Evolutionary conservation across 2,888 invertebrate species (phyloP), one percentile per base, ranked within the genome.

Genomic region (Itoplectis maculator): DNA sequence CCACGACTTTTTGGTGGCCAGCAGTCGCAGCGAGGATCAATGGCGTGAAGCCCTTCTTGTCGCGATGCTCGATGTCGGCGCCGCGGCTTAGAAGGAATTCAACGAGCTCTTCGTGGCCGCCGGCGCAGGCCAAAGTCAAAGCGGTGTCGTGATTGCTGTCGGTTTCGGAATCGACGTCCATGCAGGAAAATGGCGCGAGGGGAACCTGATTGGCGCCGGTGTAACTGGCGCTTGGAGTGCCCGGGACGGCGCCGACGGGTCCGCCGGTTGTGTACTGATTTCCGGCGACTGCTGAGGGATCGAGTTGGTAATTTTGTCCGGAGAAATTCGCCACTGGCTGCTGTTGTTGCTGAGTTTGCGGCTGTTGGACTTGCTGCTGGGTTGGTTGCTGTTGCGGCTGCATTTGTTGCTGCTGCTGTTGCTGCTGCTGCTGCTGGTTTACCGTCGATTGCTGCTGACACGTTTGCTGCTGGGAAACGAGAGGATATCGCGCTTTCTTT

Each of bases 121-220:
- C 99, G 81, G 98, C 98, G 93, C 99, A 99, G 65, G 99, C 99
- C 82, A 99, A 95, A 45, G 99, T 99, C 78, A 99, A 94, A 74
- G 99, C 99, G 4, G 99, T 99, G 94, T 99, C 99, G 93, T 99
- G 98, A 94, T 99, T 99, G 89, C 98, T 98, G 93, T 99, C 99
- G 0, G 99, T 99, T 94, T 98, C 98, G 7, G 98, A 98, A 94
- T 99, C 99, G 85, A 99, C 97, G 93, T 99, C 98, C 94, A 98
- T 97, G 87, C 96, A 95, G 87, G 95, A 95, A 92, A 95, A 96
- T 86, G 95, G 94, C 83, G 94, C 93, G 70, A 94, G 93, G 15
- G 91, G 93, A 85, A 91, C 92, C 86, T 91, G 92, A 75, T 90
- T 91, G 0, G 90, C 86, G 29, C 63, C 83, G 15, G 73, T 70